Evolutionary conservation across 2,113 vertebrate species (phyloP).

Genomic region (Odobenus rosmarus): DNA sequence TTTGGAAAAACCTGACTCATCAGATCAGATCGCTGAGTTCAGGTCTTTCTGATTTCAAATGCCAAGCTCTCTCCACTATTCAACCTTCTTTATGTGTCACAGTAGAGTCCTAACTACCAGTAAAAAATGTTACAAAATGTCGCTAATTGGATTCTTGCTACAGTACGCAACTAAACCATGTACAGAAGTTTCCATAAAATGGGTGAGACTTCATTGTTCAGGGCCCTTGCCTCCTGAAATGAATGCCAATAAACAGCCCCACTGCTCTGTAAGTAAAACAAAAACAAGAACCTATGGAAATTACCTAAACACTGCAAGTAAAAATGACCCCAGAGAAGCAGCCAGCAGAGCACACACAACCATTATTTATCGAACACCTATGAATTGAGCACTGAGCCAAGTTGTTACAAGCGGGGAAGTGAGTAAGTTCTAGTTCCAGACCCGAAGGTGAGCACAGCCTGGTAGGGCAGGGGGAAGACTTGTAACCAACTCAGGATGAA

Average conservation of each 20-base stretch:
- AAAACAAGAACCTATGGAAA: not conserved
- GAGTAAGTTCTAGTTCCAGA: not conserved
- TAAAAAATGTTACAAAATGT: not conserved
- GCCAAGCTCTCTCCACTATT: not conserved
- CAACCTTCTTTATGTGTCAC: not conserved
- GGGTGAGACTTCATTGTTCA: not conserved
- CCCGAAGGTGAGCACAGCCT: not conserved
- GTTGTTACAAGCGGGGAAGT: not conserved
- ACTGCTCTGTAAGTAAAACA: not conserved
- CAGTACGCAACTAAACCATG: not conserved
- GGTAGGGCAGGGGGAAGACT: not conserved
- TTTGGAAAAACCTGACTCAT: not conserved
- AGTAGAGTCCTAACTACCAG: not conserved
- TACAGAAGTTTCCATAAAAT: not conserved
- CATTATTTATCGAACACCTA: not conserved
- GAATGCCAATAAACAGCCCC: constrained; percentile 5
- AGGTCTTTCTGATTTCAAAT: constrained; percentile 38
- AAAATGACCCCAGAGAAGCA: not conserved
- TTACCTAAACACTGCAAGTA: not conserved
- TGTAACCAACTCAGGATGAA: not conserved
- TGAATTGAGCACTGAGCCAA: not conserved
- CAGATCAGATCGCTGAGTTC: not conserved
- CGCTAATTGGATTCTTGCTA: not conserved
- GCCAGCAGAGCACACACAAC: not conserved
- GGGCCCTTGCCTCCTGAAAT: not conserved